These are phyloP conservation scores for Epicauta chinensis DNA, from an alignment of 1,140 invertebrate species.

Conservation along the genomic window DNA sequence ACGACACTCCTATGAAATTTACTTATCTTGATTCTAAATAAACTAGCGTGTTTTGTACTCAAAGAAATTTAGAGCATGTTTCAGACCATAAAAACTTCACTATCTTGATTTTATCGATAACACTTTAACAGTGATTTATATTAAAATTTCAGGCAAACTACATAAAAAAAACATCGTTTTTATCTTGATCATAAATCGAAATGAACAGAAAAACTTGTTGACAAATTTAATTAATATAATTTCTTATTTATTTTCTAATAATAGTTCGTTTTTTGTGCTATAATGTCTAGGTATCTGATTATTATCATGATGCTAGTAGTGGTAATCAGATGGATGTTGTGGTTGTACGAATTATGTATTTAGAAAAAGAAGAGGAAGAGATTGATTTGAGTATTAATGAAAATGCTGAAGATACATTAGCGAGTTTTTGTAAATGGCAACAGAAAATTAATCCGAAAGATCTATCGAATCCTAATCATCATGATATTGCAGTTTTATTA, in stretches of 20 bases:
- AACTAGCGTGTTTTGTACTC: too few species aligned
- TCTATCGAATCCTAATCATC: constrained; percentile 61
- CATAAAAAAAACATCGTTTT: too few species aligned
- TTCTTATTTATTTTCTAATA: background rate
- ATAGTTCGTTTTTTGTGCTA: background rate
- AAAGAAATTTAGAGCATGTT: too few species aligned
- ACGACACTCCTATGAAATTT: too few species aligned
- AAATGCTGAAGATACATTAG: constrained; percentile 55
- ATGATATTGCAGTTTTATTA: constrained; percentile 66
- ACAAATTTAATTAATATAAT: background rate
- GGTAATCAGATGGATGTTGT: constrained; percentile 65
- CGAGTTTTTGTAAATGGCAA: constrained; percentile 64
- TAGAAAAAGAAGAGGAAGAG: constrained; percentile 49
- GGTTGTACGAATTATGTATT: constrained; percentile 54
- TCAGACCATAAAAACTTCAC: too few species aligned
- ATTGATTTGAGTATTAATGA: constrained; percentile 50
- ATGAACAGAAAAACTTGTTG: too few species aligned
- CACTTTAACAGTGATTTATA: too few species aligned
- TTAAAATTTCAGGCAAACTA: too few species aligned
- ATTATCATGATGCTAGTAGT: constrained; percentile 57
- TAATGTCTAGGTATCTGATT: constrained; percentile 51
- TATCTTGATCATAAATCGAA: too few species aligned
- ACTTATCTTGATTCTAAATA: too few species aligned
- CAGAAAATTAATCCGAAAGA: constrained; percentile 58
- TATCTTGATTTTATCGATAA: too few species aligned